Conservation (phyloP, 2,113 vertebrate genomes). For the Nasalis larvatus region DNA sequence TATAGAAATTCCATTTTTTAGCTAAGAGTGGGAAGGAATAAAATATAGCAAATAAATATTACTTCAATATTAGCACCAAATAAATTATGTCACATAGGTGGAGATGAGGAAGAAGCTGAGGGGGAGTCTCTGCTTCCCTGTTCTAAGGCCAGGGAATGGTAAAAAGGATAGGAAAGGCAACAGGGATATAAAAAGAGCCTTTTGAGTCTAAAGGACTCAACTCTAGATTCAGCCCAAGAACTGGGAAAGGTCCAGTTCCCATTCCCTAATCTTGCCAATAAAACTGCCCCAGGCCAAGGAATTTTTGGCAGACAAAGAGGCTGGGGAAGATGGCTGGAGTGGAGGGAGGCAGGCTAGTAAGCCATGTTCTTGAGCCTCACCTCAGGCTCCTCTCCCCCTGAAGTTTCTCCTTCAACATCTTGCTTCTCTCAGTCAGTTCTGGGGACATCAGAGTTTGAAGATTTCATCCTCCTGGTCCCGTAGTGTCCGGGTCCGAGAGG, state of each 20-base stretch:
- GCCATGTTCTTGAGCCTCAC: slow-evolving; percentile 40
- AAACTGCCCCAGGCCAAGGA: neutral
- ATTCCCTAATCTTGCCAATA: neutral
- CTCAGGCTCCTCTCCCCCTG: slow-evolving; percentile 49
- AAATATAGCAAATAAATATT: slow-evolving; percentile 74
- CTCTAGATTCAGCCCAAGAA: slow-evolving; percentile 25
- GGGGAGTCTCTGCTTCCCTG: slow-evolving; percentile 10
- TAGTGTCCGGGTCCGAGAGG: slow-evolving; percentile 85
- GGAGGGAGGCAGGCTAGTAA: slow-evolving; percentile 13
- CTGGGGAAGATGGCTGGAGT: neutral
- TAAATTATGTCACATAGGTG: slow-evolving; percentile 65
- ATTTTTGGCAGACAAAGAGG: neutral
- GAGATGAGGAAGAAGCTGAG: neutral
- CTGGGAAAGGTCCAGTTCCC: neutral
- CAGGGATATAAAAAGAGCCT: neutral
- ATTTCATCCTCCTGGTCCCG: slow-evolving; percentile 92
- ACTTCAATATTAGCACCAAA: slow-evolving; percentile 79
- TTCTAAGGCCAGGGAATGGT: slow-evolving; percentile 13
- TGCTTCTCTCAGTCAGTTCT: slow-evolving; percentile 31
- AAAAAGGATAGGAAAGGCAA: neutral
- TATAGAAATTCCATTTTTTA: neutral
- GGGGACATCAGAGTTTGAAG: slow-evolving; percentile 89
- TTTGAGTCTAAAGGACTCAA: neutral
- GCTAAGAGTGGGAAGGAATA: slow-evolving; percentile 24
- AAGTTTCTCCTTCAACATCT: neutral